Base-by-base conservation (phyloP, 2,113 vertebrate genomes). In the Nerophis lumbriciformis region DNA sequence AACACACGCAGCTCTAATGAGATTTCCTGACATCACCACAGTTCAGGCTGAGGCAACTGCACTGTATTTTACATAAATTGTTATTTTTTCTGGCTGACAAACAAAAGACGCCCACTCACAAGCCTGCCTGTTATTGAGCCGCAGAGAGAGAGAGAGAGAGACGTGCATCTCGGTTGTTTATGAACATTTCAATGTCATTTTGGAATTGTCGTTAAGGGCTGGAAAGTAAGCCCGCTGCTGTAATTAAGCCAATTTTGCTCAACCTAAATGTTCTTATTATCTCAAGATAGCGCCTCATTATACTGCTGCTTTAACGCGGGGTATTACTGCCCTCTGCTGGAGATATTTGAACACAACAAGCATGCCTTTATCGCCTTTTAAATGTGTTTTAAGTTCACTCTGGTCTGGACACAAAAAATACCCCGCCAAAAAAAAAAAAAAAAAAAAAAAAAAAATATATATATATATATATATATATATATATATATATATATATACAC, bases 301-400 rank as follows among this genome's bases (percentile, higher is more conserved):
- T 14, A 59, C 48, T 39, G 0, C 2, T 1, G 5, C 15, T 74
- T 8, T 35, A 49, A 0, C 10, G 42, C 28, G 63, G 45, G 54
- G 44, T 76, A 36, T 58, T 65, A 73, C 74, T 83, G 79, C 84
- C 79, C 76, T 70, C 84, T 84, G 69, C 60, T 81, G 83, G 81
- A 56, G 8, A 42, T 21, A 69, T 4, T 1, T 42, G 5, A 28
- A 8, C 49, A 4, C n/a, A 39, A n/a, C 35, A 28, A 4, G 54
- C 38, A 4, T 28, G 4, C 5, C 19, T 58, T 61, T 9, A 8
- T 5, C 7, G 36, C 13, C 9, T 42, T 44, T 42, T 16, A 15
- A 42, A 57, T 57, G 54, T 42, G 10, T 8, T 8, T 9, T 42
- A 9, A 9, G 8, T 9, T 42, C 8, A 42, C 39, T 8, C 39